Evolutionary conservation across 2,888 invertebrate species (phyloP).

Genomic region (Scaptomyza polygonia): DNA sequence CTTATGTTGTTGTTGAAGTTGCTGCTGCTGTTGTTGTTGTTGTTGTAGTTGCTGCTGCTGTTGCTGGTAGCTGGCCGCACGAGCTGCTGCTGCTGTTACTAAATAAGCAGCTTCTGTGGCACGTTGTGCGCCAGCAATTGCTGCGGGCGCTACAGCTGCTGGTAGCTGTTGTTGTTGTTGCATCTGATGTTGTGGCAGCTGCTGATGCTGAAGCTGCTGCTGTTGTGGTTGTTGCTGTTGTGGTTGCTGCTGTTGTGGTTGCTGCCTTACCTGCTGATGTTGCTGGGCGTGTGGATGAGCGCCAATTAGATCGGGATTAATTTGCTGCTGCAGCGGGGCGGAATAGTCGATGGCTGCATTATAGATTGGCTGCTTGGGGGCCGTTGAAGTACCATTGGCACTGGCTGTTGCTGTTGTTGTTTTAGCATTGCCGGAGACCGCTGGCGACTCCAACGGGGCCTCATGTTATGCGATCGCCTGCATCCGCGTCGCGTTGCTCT

Average conservation of each 20-base stretch:
- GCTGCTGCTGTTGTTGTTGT: constrained; percentile 35
- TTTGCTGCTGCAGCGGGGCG: constrained; percentile 82
- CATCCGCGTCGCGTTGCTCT: constrained; percentile 88
- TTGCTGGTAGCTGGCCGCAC: constrained; percentile 47
- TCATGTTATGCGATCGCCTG: constrained; percentile 95
- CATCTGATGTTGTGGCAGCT: constrained; percentile 35
- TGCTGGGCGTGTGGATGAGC: constrained; percentile 82
- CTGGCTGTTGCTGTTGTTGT: constrained; percentile 56
- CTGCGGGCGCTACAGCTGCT: constrained; percentile 22
- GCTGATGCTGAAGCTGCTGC: constrained; percentile 23
- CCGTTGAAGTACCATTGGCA: constrained; percentile 69
- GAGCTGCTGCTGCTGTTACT: constrained; percentile 44
- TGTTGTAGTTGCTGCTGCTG: constrained; percentile 37
- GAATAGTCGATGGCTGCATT: constrained; percentile 83
- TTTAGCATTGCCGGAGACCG: constrained; percentile 74
- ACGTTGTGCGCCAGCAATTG: constrained; percentile 26
- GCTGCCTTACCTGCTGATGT: constrained; percentile 72
- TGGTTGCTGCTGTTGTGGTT: constrained; percentile 43
- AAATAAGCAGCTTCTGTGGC: constrained; percentile 45
- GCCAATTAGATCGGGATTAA: constrained; percentile 81
- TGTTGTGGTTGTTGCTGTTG: constrained; percentile 41
- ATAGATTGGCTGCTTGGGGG: constrained; percentile 75
- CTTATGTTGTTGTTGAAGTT: constrained; percentile 65
- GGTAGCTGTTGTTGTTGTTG: constrained; percentile 13
- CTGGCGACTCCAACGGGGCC: constrained; percentile 88